Evolutionary conservation across 2,888 invertebrate genomes (phyloP).

Genomic region (Petrophora chlorosata): DNA sequence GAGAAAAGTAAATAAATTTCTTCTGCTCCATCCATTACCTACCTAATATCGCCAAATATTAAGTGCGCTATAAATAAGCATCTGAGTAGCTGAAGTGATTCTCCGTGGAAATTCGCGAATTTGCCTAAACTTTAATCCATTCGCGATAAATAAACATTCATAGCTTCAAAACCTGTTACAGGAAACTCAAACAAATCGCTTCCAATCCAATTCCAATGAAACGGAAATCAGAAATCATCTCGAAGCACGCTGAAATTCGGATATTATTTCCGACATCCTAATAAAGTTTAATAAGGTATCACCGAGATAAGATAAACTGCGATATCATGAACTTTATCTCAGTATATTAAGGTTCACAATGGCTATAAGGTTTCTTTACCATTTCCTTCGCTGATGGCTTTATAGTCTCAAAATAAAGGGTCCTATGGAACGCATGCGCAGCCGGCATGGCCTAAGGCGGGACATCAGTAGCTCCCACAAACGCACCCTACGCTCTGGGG

Average conservation of each 20-base stretch:
- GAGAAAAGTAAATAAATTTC: no score
- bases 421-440: constrained; percentile 45
- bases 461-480: constrained; percentile 29
- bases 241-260: constrained; percentile 29
- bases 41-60: no score
- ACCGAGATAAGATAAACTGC: not conserved
- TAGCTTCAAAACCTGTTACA: constrained; percentile 20
- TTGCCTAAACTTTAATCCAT: constrained; percentile 25
- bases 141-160: constrained; percentile 23
- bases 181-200: constrained; percentile 36
- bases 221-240: constrained; percentile 40
- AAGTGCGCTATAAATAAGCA: no score
- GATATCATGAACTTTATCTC: constrained; percentile 6
- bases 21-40: no score
- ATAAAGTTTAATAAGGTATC: constrained; percentile 26
- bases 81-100: no score
- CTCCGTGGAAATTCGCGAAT: constrained; percentile 4
- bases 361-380: not conserved
- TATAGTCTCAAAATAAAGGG: constrained; percentile 39
- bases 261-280: constrained; percentile 35
- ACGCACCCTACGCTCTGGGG: constrained; percentile 31
- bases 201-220: constrained; percentile 33
- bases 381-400: not conserved
- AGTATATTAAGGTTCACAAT: constrained; percentile 3
- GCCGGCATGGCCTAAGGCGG: constrained; percentile 24